Base-by-base conservation (phyloP, 2,888 invertebrate species). In the Scaeva pyrastri region DNA sequence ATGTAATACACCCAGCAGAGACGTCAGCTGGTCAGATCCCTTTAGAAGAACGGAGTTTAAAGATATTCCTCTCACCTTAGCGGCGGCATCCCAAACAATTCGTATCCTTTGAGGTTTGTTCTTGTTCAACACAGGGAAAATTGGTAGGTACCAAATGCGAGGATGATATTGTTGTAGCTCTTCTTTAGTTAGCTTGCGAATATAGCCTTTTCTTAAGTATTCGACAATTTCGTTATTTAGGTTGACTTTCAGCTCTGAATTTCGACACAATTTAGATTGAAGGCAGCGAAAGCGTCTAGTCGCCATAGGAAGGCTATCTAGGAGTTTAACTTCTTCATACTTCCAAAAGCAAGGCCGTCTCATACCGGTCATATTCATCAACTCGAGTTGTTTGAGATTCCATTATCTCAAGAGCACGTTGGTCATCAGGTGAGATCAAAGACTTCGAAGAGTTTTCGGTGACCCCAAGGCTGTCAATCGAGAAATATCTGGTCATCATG, bases 1-100 rank as follows among this genome's bases (percentile, higher is more conserved):
- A 31, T 41, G 41, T 2, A 41, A 5, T 41, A 41, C 14, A 0
- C 41, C 41, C 14, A 41, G 41, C 3, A 41, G 12, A 5, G 41
- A 14, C 4, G 14, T 14, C n/a, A 90, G 79, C 7, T 91, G 70
- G 71, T 91, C 90, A 1, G 91, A 90, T 2, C 91, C 91, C 16
- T 88, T 86, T 8, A 90, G 64, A 7, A 92, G 72, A 11, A 80
- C 36, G 21, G 88, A 88, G 14, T 52, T 52, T 2, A 14, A 23
- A 4, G 52, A 52, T 0, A 52, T n/a, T n/a, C 14, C 5, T 6
- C 14, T 10, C 19, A 71, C 16, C 19, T 19, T 48, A 19, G 45
- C 16, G 1, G 16, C 16, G 16, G 16, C 16, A 10, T 48, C 45
- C 16, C 16, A 16, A 2, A 19, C n/a, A 10, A 19, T 19, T 48